These are phyloP conservation scores for Drosophila insularis DNA, from an alignment of 1,140 invertebrate genomes.

Conservation along the genomic window DNA sequence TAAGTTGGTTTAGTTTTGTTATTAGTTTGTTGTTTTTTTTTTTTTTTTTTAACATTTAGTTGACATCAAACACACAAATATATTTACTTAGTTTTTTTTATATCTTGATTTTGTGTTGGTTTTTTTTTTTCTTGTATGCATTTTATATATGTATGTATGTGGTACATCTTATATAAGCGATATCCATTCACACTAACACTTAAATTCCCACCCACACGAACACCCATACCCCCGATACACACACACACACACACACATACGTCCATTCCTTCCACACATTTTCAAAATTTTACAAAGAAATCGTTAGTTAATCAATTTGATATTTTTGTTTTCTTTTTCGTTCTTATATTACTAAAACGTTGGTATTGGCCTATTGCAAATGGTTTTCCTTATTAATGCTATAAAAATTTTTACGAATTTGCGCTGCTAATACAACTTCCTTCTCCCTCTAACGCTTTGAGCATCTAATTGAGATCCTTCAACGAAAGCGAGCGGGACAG, in stretches of 20 bases:
- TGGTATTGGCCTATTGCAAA: slow-evolving; percentile 74
- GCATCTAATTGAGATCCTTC: background rate
- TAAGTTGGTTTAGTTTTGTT: slow-evolving; percentile 11
- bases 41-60: slow-evolving; percentile 65
- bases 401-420: slow-evolving; percentile 51
- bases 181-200: slow-evolving; percentile 24
- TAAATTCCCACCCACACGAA: background rate
- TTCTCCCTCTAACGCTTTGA: too few species aligned
- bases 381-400: background rate
- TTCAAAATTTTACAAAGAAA: slow-evolving; percentile 52
- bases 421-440: background rate
- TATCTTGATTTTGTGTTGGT: slow-evolving; percentile 28
- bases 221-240: background rate
- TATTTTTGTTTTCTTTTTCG: slow-evolving; percentile 11
- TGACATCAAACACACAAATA: slow-evolving; percentile 74
- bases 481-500: background rate
- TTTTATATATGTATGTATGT: slow-evolving; percentile 54
- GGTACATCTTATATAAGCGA: slow-evolving; percentile 31
- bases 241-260: background rate
- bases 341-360: slow-evolving; percentile 69
- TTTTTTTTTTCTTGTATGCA: slow-evolving; percentile 10
- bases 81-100: slow-evolving; percentile 8
- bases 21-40: slow-evolving; percentile 6
- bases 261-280: slow-evolving; percentile 11
- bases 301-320: background rate